Base-by-base conservation (phyloP, 2,888 invertebrate genomes). In the Napeogenes sylphis region DNA sequence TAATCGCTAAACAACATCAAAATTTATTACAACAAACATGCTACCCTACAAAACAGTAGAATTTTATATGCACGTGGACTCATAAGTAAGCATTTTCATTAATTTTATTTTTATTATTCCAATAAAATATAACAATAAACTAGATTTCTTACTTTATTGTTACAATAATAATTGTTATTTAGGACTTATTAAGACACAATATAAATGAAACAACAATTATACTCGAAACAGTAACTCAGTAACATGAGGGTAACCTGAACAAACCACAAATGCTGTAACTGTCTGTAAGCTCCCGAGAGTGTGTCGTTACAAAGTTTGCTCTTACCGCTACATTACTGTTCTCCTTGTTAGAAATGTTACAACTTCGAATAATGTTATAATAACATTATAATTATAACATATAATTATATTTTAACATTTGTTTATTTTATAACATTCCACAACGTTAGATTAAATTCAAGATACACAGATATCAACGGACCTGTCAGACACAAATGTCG, bases 401-500 rank as follows among this genome's bases (percentile, higher is more conserved):
- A 38, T 38, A 38, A 1, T 21, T 21, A 21, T 21, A 21, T 21
- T 21, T 21, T 21, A 21, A 21, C 21, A 21, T 21, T 21, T 21
- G 21, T 21, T 1, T 21, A 21, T 21, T 21, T 21, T n/a, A 10
- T 51, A 8, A 12, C 51, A 51, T 12, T 30, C 2, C 4, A 30
- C 5, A 42, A 30, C 21, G 51, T 8, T 47, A 10, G 30, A 30
- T 51, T 51, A 51, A 30, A 51, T 51, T 51, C 8, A 51, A 51
- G 21, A 10, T 51, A 51, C 21, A n/a, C 47, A 21, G 30, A 51
- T 51, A 51, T 30, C 51, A 51, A 30, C 51, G 10, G 51, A 51
- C 4, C 51, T 51, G 51, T 51, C 51, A 51, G 51, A 51, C 30
- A 51, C 51, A 51, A 51, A 30, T 51, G 51, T 51, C 30, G 51